Percentiles rank a stretch among this genome's conserved stretches.
Conservation (phyloP, 1,140 invertebrate genomes). For the Drosophila orosa region DNA sequence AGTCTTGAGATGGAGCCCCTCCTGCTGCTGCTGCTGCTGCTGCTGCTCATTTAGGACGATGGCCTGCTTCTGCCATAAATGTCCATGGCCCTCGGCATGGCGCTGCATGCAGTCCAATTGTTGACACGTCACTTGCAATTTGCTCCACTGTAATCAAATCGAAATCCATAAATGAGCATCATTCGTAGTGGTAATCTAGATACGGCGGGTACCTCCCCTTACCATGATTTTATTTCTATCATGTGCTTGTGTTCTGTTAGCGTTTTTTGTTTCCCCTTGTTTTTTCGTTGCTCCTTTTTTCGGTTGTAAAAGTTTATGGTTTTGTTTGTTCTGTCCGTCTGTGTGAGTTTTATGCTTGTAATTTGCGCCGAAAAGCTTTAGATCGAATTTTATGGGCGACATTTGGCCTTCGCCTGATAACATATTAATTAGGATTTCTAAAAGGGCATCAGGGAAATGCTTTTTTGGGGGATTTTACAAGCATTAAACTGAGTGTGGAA, state of each 20-base stretch:
- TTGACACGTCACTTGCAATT: slow-evolving; percentile 83
- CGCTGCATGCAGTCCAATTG: slow-evolving; percentile 84
- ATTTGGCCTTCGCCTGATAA: slow-evolving; percentile 54
- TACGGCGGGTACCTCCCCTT: neutral
- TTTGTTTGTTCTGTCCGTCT: slow-evolving; percentile 52
- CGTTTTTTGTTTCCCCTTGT: slow-evolving; percentile 17
- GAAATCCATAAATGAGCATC: slow-evolving; percentile 68
- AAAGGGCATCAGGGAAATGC: slow-evolving; percentile 19
- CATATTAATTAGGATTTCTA: slow-evolving; percentile 57
- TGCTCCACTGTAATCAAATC: slow-evolving; percentile 83
- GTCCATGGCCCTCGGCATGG: slow-evolving; percentile 81
- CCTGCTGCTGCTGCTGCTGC: slow-evolving; percentile 33
- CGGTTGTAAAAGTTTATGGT: slow-evolving; percentile 59
- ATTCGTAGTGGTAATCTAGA: slow-evolving; percentile 46
- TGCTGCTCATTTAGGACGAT: slow-evolving; percentile 78
- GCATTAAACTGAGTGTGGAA: slow-evolving; percentile 23
- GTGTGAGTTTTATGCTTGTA: slow-evolving; percentile 58
- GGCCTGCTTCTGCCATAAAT: slow-evolving; percentile 83
- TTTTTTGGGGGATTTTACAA: slow-evolving; percentile 28
- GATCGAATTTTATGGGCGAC: slow-evolving; percentile 58
- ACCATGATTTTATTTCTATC: slow-evolving; percentile 20
- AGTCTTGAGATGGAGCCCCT: slow-evolving; percentile 60
- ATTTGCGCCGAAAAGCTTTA: slow-evolving; percentile 47
- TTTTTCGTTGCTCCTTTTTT: slow-evolving; percentile 13
- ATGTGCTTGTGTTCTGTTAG: slow-evolving; percentile 8